Evolutionary conservation across 2,888 invertebrate genomes (phyloP).

Genomic region (Schizaphis graminum): DNA sequence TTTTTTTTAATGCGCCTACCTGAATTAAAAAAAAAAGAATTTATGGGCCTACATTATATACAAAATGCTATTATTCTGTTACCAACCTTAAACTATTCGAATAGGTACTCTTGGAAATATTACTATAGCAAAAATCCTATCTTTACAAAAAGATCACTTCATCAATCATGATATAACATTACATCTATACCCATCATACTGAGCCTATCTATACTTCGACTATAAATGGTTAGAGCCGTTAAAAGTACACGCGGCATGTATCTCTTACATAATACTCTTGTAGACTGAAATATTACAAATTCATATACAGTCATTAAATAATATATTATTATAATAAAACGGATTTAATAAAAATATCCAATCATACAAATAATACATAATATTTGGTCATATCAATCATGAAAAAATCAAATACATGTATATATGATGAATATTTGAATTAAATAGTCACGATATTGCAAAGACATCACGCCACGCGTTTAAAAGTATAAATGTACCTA

Average conservation of each 20-base stretch:
- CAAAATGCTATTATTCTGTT: not conserved
- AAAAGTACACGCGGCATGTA: not conserved
- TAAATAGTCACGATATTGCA: not conserved
- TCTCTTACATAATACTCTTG: not conserved
- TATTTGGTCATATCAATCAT: not conserved
- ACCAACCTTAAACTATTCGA: not conserved
- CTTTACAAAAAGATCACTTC: not conserved
- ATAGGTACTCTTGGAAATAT: not conserved
- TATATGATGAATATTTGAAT: not conserved
- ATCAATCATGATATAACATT: not conserved
- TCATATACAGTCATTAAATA: not conserved
- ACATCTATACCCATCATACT: not conserved
- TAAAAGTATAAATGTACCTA: not conserved
- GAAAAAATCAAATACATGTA: not conserved
- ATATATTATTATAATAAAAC: not conserved
- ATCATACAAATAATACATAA: not conserved
- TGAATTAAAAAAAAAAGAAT: not conserved
- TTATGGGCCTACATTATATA: not conserved
- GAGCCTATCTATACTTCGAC: not conserved
- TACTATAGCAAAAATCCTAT: not conserved
- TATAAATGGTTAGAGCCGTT: not conserved
- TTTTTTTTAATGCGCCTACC: not conserved
- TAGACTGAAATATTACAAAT: not conserved
- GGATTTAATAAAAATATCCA: not conserved
- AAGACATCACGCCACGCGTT: not conserved